Base-by-base conservation (phyloP, 2,797 vertebrate genomes). In the Halcyon smyrnensis region DNA sequence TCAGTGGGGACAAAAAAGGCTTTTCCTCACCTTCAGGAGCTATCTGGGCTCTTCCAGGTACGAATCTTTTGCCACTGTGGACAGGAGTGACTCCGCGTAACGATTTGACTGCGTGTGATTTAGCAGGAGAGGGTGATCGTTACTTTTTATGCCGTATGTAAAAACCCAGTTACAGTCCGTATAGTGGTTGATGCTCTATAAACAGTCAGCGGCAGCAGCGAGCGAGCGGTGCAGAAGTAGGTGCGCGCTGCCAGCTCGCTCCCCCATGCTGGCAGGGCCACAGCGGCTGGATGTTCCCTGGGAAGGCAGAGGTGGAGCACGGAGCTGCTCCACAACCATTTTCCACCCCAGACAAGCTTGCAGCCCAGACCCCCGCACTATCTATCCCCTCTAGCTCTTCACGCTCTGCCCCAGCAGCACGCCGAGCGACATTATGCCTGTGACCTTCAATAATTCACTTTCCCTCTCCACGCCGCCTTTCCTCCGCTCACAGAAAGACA, bases 361-460 rank as follows among this genome's bases (percentile, higher is more conserved):
- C 9, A 0, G 1, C 60, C 56, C 32, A 8, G 32, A 3, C 21
- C 73, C 34, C 82, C 11, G 2, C 4, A 0, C 67, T 64, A 18
- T 34, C 63, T 64, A 20, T 41, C 74, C 50, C 39, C 51, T 63
- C 12, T 32, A 19, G 83, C 53, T 56, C 76, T 48, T 70, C 60
- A 11, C 12, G 20, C 83, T 37, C 74, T 75, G 86, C 77, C 92
- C 85, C 63, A 39, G 76, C 80, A 15, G 62, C 5, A 0, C 5
- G 3, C 75, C 32, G 23, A 65, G 86, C 20, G 5, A 48, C 69
- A 41, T 86, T 57, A 46, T 46, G 90, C 88, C 77, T 3, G 77
- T 94, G 96, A 97, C 95, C 94, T 97, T 97, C 95, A 79, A 94
- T 87, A 90, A 94, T 96, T 93, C 94, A 62, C 96, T 93, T 84